Conservation (phyloP, 2,113 vertebrate genomes). For the Micronycteris hirsuta region DNA sequence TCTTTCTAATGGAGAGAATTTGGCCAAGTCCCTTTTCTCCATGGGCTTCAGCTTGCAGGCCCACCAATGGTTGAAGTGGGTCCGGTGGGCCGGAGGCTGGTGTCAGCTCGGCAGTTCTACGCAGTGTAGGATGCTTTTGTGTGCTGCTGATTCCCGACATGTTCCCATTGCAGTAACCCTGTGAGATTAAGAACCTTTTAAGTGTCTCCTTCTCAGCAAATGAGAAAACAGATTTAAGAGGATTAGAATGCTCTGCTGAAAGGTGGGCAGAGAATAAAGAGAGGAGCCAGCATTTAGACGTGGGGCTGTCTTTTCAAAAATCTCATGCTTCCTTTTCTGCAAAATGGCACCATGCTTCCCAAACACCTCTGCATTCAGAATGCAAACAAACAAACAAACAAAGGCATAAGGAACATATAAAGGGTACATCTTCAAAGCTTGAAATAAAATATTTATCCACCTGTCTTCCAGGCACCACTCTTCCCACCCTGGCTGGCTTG, state of each 20-base stretch:
- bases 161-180: background rate
- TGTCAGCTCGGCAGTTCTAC: background rate
- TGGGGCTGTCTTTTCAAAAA: background rate
- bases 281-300: background rate
- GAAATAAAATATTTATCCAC: background rate
- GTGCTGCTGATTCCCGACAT: accelerated
- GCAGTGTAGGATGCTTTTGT: background rate
- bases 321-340: background rate
- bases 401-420: background rate
- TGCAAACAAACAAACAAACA: background rate
- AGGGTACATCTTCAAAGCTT: background rate
- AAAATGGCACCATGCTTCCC: background rate
- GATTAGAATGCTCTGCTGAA: background rate
- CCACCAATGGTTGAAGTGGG: accelerated
- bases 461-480: background rate
- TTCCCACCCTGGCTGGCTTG: background rate
- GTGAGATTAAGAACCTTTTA: background rate
- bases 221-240: background rate
- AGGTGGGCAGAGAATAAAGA: background rate
- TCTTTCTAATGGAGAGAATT: background rate
- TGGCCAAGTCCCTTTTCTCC: background rate
- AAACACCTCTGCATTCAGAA: background rate
- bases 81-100: background rate
- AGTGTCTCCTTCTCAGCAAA: background rate
- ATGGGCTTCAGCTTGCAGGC: background rate